These are phyloP conservation scores for Phyllostomus hastatus DNA, from an alignment of 2,113 vertebrate genomes.

Conservation along the genomic window DNA sequence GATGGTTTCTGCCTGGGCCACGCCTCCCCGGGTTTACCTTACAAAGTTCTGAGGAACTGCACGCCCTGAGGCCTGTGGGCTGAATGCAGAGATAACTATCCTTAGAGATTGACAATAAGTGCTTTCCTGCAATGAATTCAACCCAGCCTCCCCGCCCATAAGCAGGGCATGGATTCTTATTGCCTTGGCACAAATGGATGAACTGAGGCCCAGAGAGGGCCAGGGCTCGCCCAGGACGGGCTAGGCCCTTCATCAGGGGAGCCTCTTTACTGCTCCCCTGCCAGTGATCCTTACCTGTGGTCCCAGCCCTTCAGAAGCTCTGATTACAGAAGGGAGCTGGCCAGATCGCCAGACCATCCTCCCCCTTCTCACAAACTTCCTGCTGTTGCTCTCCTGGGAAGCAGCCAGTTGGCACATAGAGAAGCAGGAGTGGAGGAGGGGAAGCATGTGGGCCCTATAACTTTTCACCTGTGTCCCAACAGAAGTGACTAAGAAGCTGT, in stretches of 20 bases:
- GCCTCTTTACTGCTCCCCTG: not conserved
- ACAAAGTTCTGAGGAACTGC: not conserved
- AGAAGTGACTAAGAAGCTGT: not conserved
- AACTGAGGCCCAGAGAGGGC: not conserved
- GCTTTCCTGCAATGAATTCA: constrained; percentile 4
- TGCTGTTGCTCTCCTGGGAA: not conserved
- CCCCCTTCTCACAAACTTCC: not conserved
- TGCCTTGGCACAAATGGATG: not conserved
- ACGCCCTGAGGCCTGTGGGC: not conserved
- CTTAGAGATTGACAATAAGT: not conserved
- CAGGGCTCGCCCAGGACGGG: not conserved
- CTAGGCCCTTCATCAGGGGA: not conserved
- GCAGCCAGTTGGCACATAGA: not conserved
- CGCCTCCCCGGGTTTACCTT: constrained; percentile 40
- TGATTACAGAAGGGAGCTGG: not conserved
- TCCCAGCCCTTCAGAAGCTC: not conserved
- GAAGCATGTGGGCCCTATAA: not conserved
- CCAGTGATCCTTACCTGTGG: not conserved
- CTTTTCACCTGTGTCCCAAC: not conserved
- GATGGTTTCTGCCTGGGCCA: constrained; percentile 33
- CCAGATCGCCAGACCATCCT: not conserved
- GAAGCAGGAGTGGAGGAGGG: not conserved
- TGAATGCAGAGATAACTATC: not conserved
- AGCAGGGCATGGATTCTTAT: not conserved
- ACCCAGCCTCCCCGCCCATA: not conserved